Percentiles rank a stretch among this genome's conserved stretches.
Evolutionary conservation across 2,888 invertebrate genomes (phyloP).

Genomic region (Polydrusus cervinus): DNA sequence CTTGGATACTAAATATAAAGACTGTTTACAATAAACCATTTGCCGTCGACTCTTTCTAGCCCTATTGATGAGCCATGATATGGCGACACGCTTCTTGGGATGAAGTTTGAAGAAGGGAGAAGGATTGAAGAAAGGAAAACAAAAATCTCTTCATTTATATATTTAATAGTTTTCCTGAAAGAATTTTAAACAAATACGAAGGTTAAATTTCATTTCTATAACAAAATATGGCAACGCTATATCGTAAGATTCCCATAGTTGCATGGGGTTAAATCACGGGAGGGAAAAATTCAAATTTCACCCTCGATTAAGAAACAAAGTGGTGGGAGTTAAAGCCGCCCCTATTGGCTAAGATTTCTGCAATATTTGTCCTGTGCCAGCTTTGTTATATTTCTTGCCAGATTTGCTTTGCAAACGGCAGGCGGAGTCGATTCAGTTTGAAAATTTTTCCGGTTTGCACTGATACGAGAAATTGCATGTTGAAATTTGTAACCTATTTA

Average conservation of each 20-base stretch:
- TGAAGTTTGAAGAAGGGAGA: too few species aligned
- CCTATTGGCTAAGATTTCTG: constrained; percentile 65
- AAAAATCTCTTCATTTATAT: too few species aligned
- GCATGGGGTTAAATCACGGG: constrained; percentile 27
- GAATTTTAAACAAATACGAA: too few species aligned
- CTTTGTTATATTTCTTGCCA: constrained; percentile 52
- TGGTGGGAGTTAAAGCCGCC: constrained; percentile 59
- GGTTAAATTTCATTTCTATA: too few species aligned
- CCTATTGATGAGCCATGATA: too few species aligned
- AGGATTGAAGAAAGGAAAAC: too few species aligned
- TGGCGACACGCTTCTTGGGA: too few species aligned
- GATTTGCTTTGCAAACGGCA: constrained; percentile 59
- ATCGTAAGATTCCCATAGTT: constrained; percentile 25
- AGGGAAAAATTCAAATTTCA: constrained; percentile 46
- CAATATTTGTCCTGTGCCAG: constrained; percentile 57
- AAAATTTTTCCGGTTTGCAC: constrained; percentile 2
- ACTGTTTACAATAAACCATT: too few species aligned
- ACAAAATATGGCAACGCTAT: not conserved
- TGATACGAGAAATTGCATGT: not conserved
- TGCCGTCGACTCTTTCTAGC: too few species aligned
- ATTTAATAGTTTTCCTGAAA: too few species aligned
- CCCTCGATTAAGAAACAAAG: constrained; percentile 29
- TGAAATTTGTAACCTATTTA: too few species aligned
- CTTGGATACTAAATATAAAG: too few species aligned
- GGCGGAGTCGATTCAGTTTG: constrained; percentile 9